Evolutionary conservation across 1,140 invertebrate genomes (phyloP).

Genomic region (Macrobrachium nipponense): DNA sequence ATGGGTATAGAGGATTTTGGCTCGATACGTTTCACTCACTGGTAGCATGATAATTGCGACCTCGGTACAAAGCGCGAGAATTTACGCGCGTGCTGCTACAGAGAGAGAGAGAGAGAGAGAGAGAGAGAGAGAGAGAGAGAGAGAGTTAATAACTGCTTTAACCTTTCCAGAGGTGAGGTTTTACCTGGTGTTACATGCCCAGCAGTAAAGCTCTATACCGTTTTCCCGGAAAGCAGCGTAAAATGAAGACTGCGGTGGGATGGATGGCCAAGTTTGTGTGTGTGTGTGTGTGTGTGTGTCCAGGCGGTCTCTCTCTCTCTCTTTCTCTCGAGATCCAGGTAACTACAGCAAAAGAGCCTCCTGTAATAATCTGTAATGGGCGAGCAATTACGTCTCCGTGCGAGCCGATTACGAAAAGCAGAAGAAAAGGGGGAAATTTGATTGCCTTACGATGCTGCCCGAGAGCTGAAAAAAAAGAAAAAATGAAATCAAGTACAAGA

Average conservation of each 20-base stretch:
- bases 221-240: background rate
- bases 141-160: no score
- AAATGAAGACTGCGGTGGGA: background rate
- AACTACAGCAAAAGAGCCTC: background rate
- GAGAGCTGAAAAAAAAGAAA: background rate
- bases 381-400: no score
- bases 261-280: background rate
- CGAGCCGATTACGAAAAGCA: no score
- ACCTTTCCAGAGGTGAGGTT: background rate
- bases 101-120: no score
- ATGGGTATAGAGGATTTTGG: no score
- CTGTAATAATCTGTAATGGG: no score
- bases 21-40: no score
- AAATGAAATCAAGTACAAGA: background rate
- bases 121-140: no score
- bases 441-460: background rate
- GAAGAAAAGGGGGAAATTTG: background rate
- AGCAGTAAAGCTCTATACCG: background rate
- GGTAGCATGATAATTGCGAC: no score
- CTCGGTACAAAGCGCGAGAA: no score
- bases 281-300: background rate
- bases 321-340: slow-evolving; percentile 19
- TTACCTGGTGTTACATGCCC: background rate
- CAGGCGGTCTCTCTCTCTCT: background rate
- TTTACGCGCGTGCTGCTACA: no score